Conservation (phyloP, 1,140 invertebrate species). For the Colletes latitarsis region DNA sequence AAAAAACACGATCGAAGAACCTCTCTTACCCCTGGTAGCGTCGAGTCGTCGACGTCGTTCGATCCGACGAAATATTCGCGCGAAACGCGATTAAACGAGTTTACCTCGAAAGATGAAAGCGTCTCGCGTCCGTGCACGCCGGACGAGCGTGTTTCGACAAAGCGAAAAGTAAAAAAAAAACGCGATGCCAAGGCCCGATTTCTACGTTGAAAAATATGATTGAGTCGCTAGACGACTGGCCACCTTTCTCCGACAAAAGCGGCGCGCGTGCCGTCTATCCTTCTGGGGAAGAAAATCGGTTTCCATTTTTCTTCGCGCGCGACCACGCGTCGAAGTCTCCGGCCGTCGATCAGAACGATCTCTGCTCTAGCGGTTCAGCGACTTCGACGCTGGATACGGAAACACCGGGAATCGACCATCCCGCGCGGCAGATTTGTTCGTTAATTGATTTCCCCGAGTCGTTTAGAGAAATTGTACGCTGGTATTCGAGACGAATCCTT, state of each 20-base stretch:
- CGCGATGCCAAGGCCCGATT: neutral
- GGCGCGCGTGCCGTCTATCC: neutral
- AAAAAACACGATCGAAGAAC: neutral
- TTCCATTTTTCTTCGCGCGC: neutral
- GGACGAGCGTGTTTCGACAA: neutral
- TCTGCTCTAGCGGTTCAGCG: neutral
- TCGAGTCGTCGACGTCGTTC: neutral
- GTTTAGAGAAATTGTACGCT: neutral
- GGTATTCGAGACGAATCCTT: neutral
- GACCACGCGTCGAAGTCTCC: neutral
- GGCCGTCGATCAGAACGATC: neutral
- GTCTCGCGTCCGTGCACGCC: slow-evolving; percentile 9
- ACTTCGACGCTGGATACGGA: no score
- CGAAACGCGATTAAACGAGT: neutral
- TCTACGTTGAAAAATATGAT: neutral
- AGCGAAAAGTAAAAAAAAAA: neutral
- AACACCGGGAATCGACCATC: no score
- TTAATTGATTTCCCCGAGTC: neutral
- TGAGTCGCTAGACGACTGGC: neutral
- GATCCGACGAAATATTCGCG: no score
- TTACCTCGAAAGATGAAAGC: neutral
- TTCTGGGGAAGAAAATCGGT: slow-evolving; percentile 4
- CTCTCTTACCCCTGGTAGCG: neutral
- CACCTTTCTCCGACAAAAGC: slow-evolving; percentile 16
- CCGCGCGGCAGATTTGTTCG: neutral